Evolutionary conservation across 1,140 invertebrate genomes (phyloP), one percentile per base, ranked within the genome.

Genomic region (Camponotus pennsylvanicus): DNA sequence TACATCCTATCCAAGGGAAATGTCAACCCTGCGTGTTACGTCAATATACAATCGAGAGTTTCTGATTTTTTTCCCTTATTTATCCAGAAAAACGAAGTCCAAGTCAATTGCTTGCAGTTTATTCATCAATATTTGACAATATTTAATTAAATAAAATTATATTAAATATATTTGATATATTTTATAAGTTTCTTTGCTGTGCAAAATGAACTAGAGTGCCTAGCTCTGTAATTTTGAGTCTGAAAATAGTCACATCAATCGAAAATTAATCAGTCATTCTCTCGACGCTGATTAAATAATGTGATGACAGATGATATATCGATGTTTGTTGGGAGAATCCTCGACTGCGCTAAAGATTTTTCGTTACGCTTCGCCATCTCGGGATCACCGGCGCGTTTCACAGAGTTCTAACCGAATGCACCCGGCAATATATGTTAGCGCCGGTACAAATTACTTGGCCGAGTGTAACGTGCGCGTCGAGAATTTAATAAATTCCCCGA

Each of bases 401-500:
- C 49, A 37, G 55, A 42, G 9, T 82, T 82, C 52, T 15, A 32
- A 21, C 66, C 55, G 67, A 82, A 82, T 82, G 67, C 67, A 73
- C 27, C 40, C 79, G 69, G 79, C 79, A 45, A 75, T 83, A 52
- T 52, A 75, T 82, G 69, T 83, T 63, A 40, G 27, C 55, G n/a
- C 55, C 76, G 45, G 63, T 78, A 80, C 63, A 80, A 80, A 85
- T 85, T 85, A 85, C 42, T 78, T 69, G 75, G 64, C 83, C 27
- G 83, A 79, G 76, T 15, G 45, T 78, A 79, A 85, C 83, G 64
- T 63, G 73, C 73, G 49, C 79, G 18, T 18, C 37, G 64, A 69
- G 76, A 80, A 85, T 85, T 85, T 80, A 80, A 85, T 85, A 85
- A 85, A 85, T 78, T 78, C 63, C 2, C 63, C 52, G 75, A 79